Percentiles rank a stretch among this genome's conserved stretches.
Conservation (phyloP, 1,140 invertebrate species). For the Anadara kagoshimensis region DNA sequence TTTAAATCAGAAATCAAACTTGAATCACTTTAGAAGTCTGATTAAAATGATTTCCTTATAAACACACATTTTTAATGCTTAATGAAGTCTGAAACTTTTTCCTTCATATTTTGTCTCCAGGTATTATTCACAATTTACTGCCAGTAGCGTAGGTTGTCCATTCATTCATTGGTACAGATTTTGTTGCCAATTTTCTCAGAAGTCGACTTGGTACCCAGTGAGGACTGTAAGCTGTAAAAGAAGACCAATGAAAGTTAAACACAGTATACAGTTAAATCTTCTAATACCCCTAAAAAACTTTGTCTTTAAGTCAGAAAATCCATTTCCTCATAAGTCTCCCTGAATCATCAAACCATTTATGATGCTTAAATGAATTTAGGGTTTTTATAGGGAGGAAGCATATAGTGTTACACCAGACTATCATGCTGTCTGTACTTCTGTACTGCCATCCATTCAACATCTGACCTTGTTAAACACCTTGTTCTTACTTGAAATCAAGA, state of each 20-base stretch:
- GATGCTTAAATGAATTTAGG: neutral
- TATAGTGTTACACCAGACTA: neutral
- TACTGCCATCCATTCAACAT: no score
- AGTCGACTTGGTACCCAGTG: conserved; percentile 65
- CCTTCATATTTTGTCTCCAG: neutral
- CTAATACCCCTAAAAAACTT: neutral
- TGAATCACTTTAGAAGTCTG: no score
- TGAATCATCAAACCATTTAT: neutral
- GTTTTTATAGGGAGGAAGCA: neutral
- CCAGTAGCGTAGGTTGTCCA: conserved; percentile 36
- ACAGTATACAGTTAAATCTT: neutral
- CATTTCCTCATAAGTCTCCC: neutral
- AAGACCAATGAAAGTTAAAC: neutral
- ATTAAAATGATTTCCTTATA: no score
- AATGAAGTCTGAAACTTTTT: neutral
- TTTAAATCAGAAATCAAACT: no score
- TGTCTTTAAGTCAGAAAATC: neutral
- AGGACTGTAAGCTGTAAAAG: conserved; percentile 51
- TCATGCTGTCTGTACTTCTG: neutral
- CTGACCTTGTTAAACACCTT: no score
- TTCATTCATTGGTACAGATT: conserved; percentile 55
- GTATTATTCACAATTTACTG: conserved; percentile 22
- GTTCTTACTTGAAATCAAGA: no score
- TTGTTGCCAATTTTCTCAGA: conserved; percentile 51
- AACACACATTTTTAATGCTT: no score